Conservation (phyloP, 2,797 vertebrate genomes). For the Myiotriccus ornatus region DNA sequence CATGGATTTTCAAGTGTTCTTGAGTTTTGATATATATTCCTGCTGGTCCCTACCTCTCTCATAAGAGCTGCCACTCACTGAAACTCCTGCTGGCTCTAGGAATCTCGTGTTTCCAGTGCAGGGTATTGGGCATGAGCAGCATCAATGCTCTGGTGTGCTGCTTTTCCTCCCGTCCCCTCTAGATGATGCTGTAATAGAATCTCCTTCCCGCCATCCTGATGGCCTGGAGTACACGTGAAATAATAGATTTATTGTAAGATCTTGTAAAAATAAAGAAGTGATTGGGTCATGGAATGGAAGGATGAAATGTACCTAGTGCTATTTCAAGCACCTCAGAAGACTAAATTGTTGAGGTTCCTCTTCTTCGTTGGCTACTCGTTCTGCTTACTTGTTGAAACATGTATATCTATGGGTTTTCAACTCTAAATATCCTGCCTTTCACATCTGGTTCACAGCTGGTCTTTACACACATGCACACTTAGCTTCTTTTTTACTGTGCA, state of each 20-base stretch:
- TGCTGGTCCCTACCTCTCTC: background rate
- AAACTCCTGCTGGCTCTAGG: background rate
- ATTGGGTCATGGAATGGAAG: background rate
- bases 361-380: background rate
- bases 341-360: slow-evolving; percentile 21
- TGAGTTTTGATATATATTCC: slow-evolving; percentile 28
- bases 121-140: background rate
- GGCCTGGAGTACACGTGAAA: background rate
- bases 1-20: background rate
- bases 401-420: background rate
- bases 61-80: background rate
- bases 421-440: background rate
- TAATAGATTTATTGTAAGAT: background rate
- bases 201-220: background rate
- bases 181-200: slow-evolving; percentile 63
- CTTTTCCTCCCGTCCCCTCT: slow-evolving; percentile 43
- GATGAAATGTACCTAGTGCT: background rate
- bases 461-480: background rate
- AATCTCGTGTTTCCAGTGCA: background rate
- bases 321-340: slow-evolving; percentile 13
- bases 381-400: background rate
- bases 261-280: slow-evolving; percentile 21
- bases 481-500: background rate
- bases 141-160: background rate
- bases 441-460: slow-evolving; percentile 34